Base-by-base conservation (phyloP, 1,140 invertebrate genomes). In the Hylyphantes graminicola region DNA sequence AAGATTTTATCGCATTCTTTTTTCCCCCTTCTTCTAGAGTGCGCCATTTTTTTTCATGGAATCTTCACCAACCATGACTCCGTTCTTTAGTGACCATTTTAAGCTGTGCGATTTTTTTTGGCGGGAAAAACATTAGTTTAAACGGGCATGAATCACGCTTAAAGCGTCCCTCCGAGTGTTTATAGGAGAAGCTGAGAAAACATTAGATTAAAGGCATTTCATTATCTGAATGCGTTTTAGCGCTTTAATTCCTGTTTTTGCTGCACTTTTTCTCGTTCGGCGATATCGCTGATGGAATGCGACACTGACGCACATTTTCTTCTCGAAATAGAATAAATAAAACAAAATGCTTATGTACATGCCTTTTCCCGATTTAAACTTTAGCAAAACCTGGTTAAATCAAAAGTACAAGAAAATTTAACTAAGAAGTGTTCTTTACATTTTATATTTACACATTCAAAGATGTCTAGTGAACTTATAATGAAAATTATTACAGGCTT, bases 181-280 rank as follows among this genome's bases (percentile, higher is more conserved):
- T 78, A 78, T 78, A 78, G 59, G 63, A 17, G 53, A 78, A 78
- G 53, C 65, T 70, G n/a, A 54, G 77, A 80, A 73, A 81, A 81
- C 79, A 81, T 73, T 81, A 81, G 79, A 81, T 81, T 81, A 81
- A 81, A 73, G 79, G n/a, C 79, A 73, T 72, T 81, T 81, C 79
- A 81, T 81, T 81, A 81, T 81, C 79, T 81, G 35, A 59, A 51
- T 19, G 48, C 53, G 54, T 80, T 80, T 76, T 80, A 80, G 59
- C 51, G 67, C 68, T 64, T 81, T 81, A 73, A 81, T 73, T 81
- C 57, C 11, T 17, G 7, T 13, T 63, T 53, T 81, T 74, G 17
- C 51, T 57, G 48, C 21, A 21, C 13, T 74, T 74, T 74, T 70
- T 72, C 15, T 35, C 13, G 13, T 72, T 72, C 17, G 57, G 12